Conservation (phyloP, 2,113 vertebrate genomes). For the Erythrocercus mccallii region DNA sequence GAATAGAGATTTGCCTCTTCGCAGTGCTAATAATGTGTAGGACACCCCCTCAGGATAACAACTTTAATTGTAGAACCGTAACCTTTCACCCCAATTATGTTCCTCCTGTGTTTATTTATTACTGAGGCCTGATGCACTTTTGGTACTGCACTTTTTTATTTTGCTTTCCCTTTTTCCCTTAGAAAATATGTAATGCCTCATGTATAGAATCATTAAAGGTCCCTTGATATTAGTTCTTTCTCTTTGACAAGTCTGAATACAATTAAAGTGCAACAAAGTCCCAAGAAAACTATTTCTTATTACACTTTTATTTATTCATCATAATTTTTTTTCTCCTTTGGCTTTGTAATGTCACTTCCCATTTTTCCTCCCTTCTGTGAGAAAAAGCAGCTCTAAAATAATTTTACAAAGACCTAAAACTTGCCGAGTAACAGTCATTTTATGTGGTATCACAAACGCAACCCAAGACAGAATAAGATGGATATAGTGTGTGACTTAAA, state of each 20-base stretch:
- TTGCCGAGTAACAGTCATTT: background rate
- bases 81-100: conserved; percentile 49
- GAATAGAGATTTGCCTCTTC: background rate
- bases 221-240: background rate
- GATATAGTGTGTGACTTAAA: background rate
- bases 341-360: background rate
- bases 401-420: background rate
- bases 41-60: conserved; percentile 10
- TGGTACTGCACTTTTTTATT: background rate
- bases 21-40: background rate
- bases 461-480: background rate
- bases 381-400: background rate
- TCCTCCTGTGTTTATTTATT: conserved; percentile 38
- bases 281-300: background rate
- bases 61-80: conserved; percentile 24
- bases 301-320: background rate
- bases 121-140: background rate
- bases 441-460: background rate
- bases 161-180: background rate
- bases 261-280: background rate
- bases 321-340: background rate
- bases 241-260: background rate
- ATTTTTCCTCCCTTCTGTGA: background rate
- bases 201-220: background rate
- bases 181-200: background rate